Percentiles rank a stretch among this genome's conserved stretches.
phyloP scores from a whole-genome alignment of 2,888 invertebrate species.

The Apamea crenata region DNA sequence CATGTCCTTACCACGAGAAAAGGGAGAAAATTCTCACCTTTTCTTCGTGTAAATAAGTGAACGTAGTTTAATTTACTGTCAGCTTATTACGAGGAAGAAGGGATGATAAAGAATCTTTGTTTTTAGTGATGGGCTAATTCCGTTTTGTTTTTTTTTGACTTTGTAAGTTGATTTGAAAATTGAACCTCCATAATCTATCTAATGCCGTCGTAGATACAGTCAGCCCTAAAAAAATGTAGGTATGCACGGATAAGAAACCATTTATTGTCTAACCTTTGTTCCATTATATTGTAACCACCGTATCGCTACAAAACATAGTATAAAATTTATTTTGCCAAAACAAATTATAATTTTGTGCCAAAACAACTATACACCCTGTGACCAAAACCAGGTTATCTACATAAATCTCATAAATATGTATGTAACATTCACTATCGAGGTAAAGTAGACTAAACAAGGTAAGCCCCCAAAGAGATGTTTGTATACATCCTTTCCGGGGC shows the following conservation, averaged over 20 bases:
- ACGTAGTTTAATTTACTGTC: slow-evolving; percentile 61
- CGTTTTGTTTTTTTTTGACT: neutral
- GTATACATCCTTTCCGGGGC: too few species aligned
- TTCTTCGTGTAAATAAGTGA: slow-evolving; percentile 15
- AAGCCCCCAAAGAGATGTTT: too few species aligned
- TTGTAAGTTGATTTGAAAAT: neutral
- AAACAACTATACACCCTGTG: too few species aligned
- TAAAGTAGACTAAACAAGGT: too few species aligned
- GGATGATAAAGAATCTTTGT: slow-evolving; percentile 21
- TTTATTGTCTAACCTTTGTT: neutral
- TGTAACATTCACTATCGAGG: too few species aligned
- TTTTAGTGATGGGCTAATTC: slow-evolving; percentile 17
- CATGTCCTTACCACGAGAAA: slow-evolving; percentile 33
- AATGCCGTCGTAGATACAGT: neutral
- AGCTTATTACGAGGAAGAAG: slow-evolving; percentile 20
- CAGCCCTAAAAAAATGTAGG: neutral
- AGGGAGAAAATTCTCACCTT: slow-evolving; percentile 36
- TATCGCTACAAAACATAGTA: neutral
- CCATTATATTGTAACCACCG: neutral
- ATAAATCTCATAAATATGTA: too few species aligned
- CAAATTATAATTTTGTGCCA: neutral
- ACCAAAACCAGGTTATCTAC: too few species aligned
- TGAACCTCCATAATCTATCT: neutral
- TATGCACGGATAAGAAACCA: neutral
- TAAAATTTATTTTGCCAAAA: neutral